A percentile compares a stretch with the other conserved stretches of the same genome.
phyloP scores from a whole-genome alignment of 2,888 invertebrate species.

The Physocephala rufipes region DNA sequence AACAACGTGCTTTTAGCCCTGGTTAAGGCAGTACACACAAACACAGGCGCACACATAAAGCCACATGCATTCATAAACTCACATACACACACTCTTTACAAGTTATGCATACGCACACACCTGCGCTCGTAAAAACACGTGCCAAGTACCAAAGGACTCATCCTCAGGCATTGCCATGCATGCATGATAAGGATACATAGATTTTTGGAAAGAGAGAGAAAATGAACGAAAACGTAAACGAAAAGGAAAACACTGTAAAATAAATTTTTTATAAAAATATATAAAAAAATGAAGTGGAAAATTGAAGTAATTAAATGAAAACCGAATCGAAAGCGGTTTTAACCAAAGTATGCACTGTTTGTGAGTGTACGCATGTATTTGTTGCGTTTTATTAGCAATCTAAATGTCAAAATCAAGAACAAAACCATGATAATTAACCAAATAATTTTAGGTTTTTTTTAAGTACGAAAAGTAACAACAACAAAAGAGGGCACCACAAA shows the following conservation, averaged over 20 bases:
- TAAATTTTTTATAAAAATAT: too few relatives aligned
- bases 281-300: too few relatives aligned
- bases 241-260: not conserved
- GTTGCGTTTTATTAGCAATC: not conserved
- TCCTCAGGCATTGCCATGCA: not conserved
- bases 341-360: not conserved
- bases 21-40: conserved; percentile 1
- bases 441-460: conserved; percentile 10
- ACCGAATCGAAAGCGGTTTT: not conserved
- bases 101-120: not conserved
- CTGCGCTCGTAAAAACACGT: conserved; percentile 15
- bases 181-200: conserved; percentile 21
- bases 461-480: not conserved
- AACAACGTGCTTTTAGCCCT: too few relatives aligned
- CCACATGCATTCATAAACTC: not conserved
- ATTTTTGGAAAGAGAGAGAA: not conserved
- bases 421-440: conserved; percentile 29
- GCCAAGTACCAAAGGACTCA: not conserved
- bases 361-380: not conserved
- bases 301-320: not conserved
- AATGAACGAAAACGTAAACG: not conserved
- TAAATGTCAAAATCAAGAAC: not conserved
- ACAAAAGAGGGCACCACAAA: conserved; percentile 14
- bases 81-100: not conserved
- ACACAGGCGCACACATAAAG: conserved; percentile 7